These are phyloP conservation scores for Thamnophis elegans DNA, from an alignment of 2,797 vertebrate genomes.

Conservation along the genomic window DNA sequence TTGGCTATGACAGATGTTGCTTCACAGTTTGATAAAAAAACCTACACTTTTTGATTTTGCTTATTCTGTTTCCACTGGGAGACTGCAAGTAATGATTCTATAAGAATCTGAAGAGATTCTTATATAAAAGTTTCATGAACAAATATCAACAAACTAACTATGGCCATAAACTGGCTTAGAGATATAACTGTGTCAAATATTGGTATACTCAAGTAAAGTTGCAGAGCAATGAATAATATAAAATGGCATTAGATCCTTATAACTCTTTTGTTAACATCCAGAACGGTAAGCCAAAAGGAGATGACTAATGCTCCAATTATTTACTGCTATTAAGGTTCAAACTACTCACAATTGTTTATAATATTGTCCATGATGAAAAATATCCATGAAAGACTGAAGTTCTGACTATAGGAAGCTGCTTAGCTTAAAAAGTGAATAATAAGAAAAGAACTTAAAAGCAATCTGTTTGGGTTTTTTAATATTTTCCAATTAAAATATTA, in stretches of 20 bases:
- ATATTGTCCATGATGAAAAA: constrained; percentile 19
- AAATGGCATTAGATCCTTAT: constrained; percentile 25
- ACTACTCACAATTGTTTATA: neutral
- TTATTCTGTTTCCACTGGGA: neutral
- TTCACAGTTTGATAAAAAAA: neutral
- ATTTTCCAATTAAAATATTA: neutral
- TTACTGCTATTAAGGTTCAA: constrained; percentile 41
- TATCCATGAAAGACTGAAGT: neutral
- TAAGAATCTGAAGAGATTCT: neutral
- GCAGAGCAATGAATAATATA: constrained; percentile 8
- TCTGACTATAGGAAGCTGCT: neutral
- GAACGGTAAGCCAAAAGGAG: constrained; percentile 20
- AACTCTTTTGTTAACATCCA: constrained; percentile 16
- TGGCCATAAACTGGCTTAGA: neutral
- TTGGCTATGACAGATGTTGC: neutral
- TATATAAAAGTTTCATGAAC: neutral
- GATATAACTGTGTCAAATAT: constrained; percentile 1
- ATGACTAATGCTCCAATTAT: constrained; percentile 22
- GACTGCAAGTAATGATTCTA: neutral
- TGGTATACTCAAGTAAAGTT: neutral
- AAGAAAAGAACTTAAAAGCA: neutral
- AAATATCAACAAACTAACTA: neutral
- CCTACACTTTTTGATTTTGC: neutral
- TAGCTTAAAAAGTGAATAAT: neutral
- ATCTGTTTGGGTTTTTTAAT: neutral